Percentiles rank a stretch among this genome's conserved stretches.
Evolutionary conservation across 2,888 invertebrate species (phyloP).

Genomic region (Caenorhabditis panamensis): DNA sequence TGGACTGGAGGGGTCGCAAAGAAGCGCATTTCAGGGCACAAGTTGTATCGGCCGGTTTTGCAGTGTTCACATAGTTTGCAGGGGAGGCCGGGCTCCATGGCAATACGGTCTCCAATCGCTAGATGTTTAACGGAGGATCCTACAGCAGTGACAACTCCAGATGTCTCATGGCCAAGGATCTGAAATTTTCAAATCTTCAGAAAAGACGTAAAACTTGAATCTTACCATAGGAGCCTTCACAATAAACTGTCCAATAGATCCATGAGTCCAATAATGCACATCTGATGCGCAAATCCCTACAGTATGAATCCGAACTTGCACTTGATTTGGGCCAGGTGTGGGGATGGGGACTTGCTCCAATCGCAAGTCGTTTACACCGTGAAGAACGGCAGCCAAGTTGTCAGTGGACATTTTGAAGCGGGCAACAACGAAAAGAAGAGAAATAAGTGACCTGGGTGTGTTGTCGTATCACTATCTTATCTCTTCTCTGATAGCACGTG

Average conservation of each 20-base stretch:
- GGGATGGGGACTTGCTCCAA: conserved; percentile 68
- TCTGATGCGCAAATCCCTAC: conserved; percentile 97
- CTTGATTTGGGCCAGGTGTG: conserved; percentile 59
- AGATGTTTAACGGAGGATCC: conserved; percentile 84
- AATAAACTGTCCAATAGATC: conserved; percentile 91
- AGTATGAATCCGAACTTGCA: conserved; percentile 86
- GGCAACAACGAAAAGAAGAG: no score
- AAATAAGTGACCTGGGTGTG: not conserved
- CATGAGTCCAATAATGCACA: conserved; percentile 92
- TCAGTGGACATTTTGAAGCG: conserved; percentile 58
- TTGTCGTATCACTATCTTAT: conserved; percentile 14
- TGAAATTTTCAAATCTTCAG: conserved; percentile 83
- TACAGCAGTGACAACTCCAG: conserved; percentile 85
- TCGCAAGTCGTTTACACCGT: conserved; percentile 66
- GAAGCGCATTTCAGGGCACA: conserved; percentile 91
- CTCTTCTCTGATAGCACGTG: conserved; percentile 40
- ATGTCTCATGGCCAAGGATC: conserved; percentile 95
- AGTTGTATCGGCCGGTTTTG: conserved; percentile 91
- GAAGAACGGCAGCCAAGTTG: conserved; percentile 72
- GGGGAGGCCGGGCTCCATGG: conserved; percentile 87
- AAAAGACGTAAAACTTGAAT: not conserved
- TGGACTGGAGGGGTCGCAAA: conserved; percentile 96
- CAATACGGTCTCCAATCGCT: conserved; percentile 71
- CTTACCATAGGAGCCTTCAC: conserved; percentile 83
- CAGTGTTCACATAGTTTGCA: conserved; percentile 91